Conservation (phyloP, 2,888 invertebrate genomes). For the Ormyrus rosae region DNA sequence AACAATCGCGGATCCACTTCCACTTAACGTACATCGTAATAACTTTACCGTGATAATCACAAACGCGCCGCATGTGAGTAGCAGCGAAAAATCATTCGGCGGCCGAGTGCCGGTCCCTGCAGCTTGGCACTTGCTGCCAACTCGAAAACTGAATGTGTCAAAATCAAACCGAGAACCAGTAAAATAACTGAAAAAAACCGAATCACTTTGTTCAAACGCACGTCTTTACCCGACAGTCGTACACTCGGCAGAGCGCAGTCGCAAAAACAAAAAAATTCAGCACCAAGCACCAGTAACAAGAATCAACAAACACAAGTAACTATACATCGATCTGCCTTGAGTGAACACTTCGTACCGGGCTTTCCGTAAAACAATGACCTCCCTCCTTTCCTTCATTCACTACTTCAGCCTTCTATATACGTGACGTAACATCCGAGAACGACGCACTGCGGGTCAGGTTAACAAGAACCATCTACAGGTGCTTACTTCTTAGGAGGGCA, state of each 20-base stretch:
- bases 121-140: too few relatives aligned
- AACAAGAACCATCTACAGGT: constrained; percentile 20
- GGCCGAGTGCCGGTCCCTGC: too few relatives aligned
- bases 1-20: constrained; percentile 33
- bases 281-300: background rate
- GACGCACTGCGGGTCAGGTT: constrained; percentile 15
- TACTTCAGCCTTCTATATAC: background rate
- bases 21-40: constrained; percentile 48
- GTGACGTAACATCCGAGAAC: constrained; percentile 1
- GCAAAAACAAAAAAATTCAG: too few relatives aligned
- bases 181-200: too few relatives aligned
- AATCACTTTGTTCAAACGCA: too few relatives aligned
- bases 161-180: too few relatives aligned
- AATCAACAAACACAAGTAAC: constrained; percentile 18
- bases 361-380: background rate
- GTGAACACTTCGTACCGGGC: background rate
- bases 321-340: background rate
- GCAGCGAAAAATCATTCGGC: too few relatives aligned
- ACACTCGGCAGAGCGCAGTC: too few relatives aligned
- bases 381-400: background rate
- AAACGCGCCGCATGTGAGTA: constrained; percentile 28
- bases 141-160: too few relatives aligned
- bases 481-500: background rate
- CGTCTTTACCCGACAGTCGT: too few relatives aligned
- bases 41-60: background rate